phyloP scores from a whole-genome alignment of 2,888 invertebrate species.

The Epinotia bilunana region DNA sequence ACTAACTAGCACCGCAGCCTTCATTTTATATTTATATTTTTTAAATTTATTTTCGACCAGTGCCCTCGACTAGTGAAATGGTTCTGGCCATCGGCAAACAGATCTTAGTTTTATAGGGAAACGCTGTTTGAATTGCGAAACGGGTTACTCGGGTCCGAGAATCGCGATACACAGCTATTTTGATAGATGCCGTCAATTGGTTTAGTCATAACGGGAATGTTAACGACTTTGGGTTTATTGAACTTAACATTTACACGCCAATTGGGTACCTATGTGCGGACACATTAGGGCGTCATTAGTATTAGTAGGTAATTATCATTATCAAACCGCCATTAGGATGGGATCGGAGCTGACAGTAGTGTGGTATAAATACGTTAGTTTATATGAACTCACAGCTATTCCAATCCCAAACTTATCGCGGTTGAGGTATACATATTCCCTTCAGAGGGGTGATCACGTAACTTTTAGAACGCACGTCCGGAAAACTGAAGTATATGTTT shows the following conservation, averaged over 20 bases:
- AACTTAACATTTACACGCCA: conserved; percentile 10
- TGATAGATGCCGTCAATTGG: conserved; percentile 28
- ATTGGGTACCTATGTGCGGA: background rate
- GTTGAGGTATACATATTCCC: too few species aligned
- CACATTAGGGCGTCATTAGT: too few species aligned
- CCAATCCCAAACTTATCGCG: too few species aligned
- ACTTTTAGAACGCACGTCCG: too few species aligned
- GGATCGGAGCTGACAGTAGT: too few species aligned
- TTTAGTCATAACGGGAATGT: conserved; percentile 5
- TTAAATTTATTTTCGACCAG: background rate
- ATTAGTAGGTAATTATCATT: too few species aligned
- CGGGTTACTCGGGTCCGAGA: conserved; percentile 29
- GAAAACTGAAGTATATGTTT: too few species aligned
- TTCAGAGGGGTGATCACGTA: too few species aligned
- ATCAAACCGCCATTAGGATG: too few species aligned
- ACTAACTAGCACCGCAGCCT: conserved; percentile 45
- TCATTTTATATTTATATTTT: conserved; percentile 35
- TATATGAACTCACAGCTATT: too few species aligned
- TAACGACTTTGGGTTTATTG: conserved; percentile 30
- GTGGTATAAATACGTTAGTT: too few species aligned
- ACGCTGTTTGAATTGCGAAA: conserved; percentile 20
- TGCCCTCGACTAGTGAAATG: conserved; percentile 12
- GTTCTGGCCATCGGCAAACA: conserved; percentile 5
- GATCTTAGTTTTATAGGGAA: conserved; percentile 37
- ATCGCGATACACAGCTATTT: conserved; percentile 32